Percentiles rank a stretch among this genome's conserved stretches.
Evolutionary conservation across 1,140 invertebrate species (phyloP).

Genomic region (Varroa destructor): DNA sequence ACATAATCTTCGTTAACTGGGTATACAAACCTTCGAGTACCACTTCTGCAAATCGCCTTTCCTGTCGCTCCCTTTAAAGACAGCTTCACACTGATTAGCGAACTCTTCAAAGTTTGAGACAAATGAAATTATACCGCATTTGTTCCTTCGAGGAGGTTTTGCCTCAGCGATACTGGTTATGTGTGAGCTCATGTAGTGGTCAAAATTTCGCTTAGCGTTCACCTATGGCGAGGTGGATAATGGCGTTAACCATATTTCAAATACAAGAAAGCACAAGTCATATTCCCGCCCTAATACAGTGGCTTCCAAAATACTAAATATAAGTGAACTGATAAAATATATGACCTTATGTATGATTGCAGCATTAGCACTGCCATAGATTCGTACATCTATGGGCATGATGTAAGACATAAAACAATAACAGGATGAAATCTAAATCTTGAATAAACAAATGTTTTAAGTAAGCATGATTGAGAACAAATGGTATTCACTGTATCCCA

Average conservation of each 20-base stretch:
- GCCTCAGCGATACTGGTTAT: conserved; percentile 56
- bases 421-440: too few species aligned
- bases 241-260: conserved; percentile 55
- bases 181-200: conserved; percentile 59
- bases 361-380: too few species aligned
- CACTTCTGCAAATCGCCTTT: conserved; percentile 91
- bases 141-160: conserved; percentile 53
- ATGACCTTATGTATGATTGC: too few species aligned
- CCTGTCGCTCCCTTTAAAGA: conserved; percentile 72
- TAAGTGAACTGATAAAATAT: too few species aligned
- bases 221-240: conserved; percentile 43
- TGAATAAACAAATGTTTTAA: too few species aligned
- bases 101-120: conserved; percentile 83
- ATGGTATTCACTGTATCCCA: too few species aligned
- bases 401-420: too few species aligned
- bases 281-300: not conserved
- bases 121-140: conserved; percentile 82
- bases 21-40: conserved; percentile 56
- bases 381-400: too few species aligned
- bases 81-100: conserved; percentile 66
- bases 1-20: too few species aligned
- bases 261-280: conserved; percentile 44
- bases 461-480: too few species aligned
- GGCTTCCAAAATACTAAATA: not conserved
- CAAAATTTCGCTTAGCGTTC: conserved; percentile 85